Base-by-base conservation (phyloP, 1,140 invertebrate genomes). In the Venturia canescens region DNA sequence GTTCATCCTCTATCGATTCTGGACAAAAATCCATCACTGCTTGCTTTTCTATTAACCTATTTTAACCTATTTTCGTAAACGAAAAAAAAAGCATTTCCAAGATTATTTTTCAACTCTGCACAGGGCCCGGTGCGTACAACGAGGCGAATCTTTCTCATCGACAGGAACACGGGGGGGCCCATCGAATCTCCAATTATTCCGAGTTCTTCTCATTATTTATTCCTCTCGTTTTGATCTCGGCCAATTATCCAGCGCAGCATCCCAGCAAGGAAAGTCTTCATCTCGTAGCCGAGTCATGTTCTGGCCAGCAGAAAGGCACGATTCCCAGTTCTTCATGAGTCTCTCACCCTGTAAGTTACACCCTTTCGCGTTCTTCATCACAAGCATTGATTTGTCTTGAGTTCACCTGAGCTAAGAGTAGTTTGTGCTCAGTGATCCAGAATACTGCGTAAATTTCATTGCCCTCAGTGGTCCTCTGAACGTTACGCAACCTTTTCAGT, bases 191-290 rank as follows among this genome's bases (percentile, higher is more conserved):
- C 53, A 57, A 57, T 57, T 57, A 57, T n/a, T 57, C 53, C 21
- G n/a, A 23, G 18, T 57, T 57, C 53, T 57, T 57, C 18, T 44
- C 38, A 44, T 44, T 44, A 57, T 57, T 57, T 57, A 57, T 57
- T 23, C 53, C 21, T 21, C 53, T 57, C 53, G 7, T 13, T 11
- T 5, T 5, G 53, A 57, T 57, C 53, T n/a, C 21, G 53, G 53
- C 3, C 18, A 23, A 57, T n/a, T 23, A n/a, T 23, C 53, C 21
- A 23, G 4, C n/a, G 9, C 53, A 57, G 13, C 53, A 57, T 57
- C n/a, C 4, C 1, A 21, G 53, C 53, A 23, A 57, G 1, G 15
- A 57, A n/a, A n/a, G n/a, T n/a, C 53, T 57, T 57, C 4, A 57
- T 57, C 53, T 57, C 9, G 1, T n/a, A 57, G 18, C 53, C 4